These are phyloP conservation scores for Julus scandinavius DNA, from an alignment of 2,888 invertebrate species.

Conservation along the genomic window DNA sequence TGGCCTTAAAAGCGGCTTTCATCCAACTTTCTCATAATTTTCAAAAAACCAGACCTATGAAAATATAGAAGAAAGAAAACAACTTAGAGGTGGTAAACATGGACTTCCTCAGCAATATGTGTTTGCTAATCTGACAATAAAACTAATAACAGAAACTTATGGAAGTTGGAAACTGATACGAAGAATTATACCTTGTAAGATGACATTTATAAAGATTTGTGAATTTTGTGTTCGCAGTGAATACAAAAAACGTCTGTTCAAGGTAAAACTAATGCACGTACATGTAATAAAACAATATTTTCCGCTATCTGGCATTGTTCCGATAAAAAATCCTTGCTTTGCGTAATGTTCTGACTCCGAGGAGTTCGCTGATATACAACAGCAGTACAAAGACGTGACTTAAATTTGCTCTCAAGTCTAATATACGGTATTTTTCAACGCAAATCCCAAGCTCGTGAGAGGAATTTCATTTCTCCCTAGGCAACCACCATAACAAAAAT, in stretches of 20 bases:
- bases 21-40: too few relatives aligned
- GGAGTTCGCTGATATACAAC: background rate
- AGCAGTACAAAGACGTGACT: background rate
- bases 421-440: background rate
- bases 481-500: constrained; percentile 15
- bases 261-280: background rate
- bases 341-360: background rate
- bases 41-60: too few relatives aligned
- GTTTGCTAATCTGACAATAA: too few relatives aligned
- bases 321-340: background rate
- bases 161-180: too few relatives aligned
- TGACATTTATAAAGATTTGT: too few relatives aligned
- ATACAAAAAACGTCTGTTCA: background rate
- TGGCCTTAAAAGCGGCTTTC: too few relatives aligned
- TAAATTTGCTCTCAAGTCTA: background rate
- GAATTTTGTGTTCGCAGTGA: background rate
- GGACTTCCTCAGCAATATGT: too few relatives aligned
- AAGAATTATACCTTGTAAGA: too few relatives aligned
- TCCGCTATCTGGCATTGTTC: background rate
- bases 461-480: constrained; percentile 24
- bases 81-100: too few relatives aligned
- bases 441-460: background rate
- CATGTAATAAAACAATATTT: background rate
- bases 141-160: too few relatives aligned
- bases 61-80: too few relatives aligned